Percentiles rank a stretch among this genome's conserved stretches.
Conservation (phyloP, 2,113 vertebrate genomes). For the Urocitellus parryii region DNA sequence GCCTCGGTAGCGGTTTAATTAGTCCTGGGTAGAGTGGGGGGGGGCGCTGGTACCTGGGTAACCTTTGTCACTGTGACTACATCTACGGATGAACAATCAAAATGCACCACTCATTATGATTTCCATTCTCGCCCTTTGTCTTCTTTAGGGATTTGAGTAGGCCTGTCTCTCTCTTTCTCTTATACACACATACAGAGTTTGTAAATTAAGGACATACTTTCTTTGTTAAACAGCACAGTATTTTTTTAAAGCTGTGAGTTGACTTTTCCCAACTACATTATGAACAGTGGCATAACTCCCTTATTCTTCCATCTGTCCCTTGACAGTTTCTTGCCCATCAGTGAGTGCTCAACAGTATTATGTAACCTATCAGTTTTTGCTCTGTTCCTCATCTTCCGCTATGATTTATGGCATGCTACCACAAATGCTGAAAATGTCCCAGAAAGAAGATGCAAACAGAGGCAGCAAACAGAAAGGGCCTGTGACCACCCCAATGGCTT, state of each 20-base stretch:
- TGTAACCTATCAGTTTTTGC: background rate
- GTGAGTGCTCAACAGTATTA: background rate
- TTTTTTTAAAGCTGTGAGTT: conserved; percentile 1
- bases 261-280: conserved; percentile 7
- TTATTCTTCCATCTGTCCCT: background rate
- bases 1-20: conserved; percentile 81
- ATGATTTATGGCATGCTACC: background rate
- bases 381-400: background rate
- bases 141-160: conserved; percentile 62
- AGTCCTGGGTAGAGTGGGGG: conserved; percentile 71
- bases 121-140: conserved; percentile 39
- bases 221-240: background rate
- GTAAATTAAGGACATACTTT: conserved; percentile 29
- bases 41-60: conserved; percentile 68
- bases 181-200: background rate
- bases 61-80: conserved; percentile 64
- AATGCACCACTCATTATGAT: background rate
- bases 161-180: background rate
- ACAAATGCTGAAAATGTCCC: background rate
- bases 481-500: background rate
- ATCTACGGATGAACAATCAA: conserved; percentile 61
- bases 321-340: background rate
- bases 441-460: background rate
- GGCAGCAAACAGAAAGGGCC: background rate
- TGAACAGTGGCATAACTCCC: background rate